Evolutionary conservation across 2,113 vertebrate species (phyloP).

Genomic region (Aythya baeri): DNA sequence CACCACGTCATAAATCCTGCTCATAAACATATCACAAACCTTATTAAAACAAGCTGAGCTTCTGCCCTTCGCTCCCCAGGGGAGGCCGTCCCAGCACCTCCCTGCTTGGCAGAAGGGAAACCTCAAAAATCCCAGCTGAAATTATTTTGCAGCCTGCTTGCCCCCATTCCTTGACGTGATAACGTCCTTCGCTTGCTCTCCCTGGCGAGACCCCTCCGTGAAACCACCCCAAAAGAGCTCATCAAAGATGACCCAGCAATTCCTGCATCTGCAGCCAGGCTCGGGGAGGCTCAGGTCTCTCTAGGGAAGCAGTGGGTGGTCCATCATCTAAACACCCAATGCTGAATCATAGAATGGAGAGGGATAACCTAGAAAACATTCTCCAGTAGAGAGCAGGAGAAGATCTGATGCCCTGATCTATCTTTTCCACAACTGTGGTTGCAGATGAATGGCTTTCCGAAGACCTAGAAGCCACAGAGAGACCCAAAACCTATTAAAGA

Average conservation of each 20-base stretch:
- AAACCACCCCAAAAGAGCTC: background rate
- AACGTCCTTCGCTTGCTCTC: background rate
- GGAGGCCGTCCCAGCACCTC: conserved; percentile 27
- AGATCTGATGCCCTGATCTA: background rate
- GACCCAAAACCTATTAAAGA: background rate
- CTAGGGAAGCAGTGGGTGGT: background rate
- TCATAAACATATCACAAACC: conserved; percentile 57
- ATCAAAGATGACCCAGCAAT: background rate
- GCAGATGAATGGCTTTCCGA: background rate
- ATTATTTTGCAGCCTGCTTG: background rate
- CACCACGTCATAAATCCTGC: conserved; percentile 59
- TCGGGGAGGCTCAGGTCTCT: background rate
- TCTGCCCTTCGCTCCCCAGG: background rate
- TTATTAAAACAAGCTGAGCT: conserved; percentile 66
- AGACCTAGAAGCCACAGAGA: background rate
- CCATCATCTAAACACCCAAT: background rate
- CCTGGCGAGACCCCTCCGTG: background rate
- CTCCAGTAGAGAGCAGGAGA: background rate
- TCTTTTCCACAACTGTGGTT: background rate
- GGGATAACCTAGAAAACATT: background rate
- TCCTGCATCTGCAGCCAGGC: background rate
- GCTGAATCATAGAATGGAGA: background rate
- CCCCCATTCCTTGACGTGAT: background rate
- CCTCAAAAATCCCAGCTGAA: background rate
- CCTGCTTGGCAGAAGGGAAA: background rate